Evolutionary conservation across 1,140 invertebrate species (phyloP).

Genomic region (Drosophila seguyi): DNA sequence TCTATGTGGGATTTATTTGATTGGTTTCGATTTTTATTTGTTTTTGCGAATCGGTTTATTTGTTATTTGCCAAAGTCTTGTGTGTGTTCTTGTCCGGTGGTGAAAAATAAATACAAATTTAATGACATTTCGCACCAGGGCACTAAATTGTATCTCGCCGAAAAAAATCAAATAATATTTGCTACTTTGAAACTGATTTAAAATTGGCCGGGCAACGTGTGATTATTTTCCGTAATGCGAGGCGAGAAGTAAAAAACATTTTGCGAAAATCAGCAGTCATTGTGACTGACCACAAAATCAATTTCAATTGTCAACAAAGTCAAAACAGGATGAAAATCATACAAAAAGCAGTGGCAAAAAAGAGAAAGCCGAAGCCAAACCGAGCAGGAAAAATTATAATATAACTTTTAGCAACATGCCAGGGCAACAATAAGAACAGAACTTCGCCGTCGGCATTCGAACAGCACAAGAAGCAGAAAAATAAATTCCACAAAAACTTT

Average conservation of each 20-base stretch:
- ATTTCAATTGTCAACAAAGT: slow-evolving; percentile 83
- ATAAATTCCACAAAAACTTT: slow-evolving; percentile 68
- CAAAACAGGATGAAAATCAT: slow-evolving; percentile 66
- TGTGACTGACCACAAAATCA: slow-evolving; percentile 77
- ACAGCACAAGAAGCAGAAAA: slow-evolving; percentile 28
- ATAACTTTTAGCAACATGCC: slow-evolving; percentile 73
- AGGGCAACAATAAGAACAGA: slow-evolving; percentile 61
- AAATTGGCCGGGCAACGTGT: slow-evolving; percentile 57
- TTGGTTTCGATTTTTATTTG: slow-evolving; percentile 38
- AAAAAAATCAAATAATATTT: slow-evolving; percentile 49
- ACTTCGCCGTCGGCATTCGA: slow-evolving; percentile 53
- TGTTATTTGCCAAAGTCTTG: slow-evolving; percentile 53
- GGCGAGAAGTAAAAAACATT: slow-evolving; percentile 20
- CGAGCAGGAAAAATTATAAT: slow-evolving; percentile 72
- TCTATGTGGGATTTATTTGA: slow-evolving; percentile 54
- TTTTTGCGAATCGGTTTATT: slow-evolving; percentile 16
- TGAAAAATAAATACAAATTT: slow-evolving; percentile 50
- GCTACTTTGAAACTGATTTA: slow-evolving; percentile 69
- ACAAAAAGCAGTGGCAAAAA: slow-evolving; percentile 28
- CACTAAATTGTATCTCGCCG: slow-evolving; percentile 33
- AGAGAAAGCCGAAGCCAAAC: slow-evolving; percentile 42
- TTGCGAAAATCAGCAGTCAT: slow-evolving; percentile 72
- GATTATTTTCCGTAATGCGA: slow-evolving; percentile 60
- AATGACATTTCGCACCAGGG: slow-evolving; percentile 57
- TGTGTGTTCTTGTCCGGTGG: slow-evolving; percentile 18